Evolutionary conservation across 2,888 invertebrate species (phyloP), one percentile per base, ranked within the genome.

Genomic region (Acanthoscelides obtectus): DNA sequence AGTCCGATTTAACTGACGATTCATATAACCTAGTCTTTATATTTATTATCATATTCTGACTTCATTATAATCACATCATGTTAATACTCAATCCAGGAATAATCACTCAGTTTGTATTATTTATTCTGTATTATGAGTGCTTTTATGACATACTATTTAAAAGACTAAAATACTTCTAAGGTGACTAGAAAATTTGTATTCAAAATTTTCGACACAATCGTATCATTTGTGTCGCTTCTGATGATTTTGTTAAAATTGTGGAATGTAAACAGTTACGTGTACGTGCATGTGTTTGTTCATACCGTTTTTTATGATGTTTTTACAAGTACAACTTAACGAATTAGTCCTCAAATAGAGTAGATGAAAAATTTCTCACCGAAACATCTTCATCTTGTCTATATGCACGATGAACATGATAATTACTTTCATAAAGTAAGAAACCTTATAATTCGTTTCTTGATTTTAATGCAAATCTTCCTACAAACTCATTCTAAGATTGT

Each of bases 21-120:
- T 72, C 69, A 75, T 75, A 70, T 71, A 71, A 74, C 75, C 77
- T 78, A 77, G 77, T 77, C 78, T 72, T 25, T 72, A 71, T 76
- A 76, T 75, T 75, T 71, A 72, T 72, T 74, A 70, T 73, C 69
- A 70, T 70, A 67, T 67, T 71, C 64, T 74, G 72, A 73, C 65
- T 68, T 71, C 71, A 73, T 72, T 70, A 68, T 70, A 22, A 71
- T 67, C 45, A 67, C 71, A 69, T 66, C 64, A 73, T 72, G 69
- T 69, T 69, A 76, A 76, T 76, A 76, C 76, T 76, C 76, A 75
- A 73, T 21, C 17, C 45, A 45, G 45, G 45, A 45, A 45, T 45
- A 45, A 3, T 6, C 45, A 45, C 1, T 45, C 5, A 12, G 12
- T 45, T 45, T 45, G 12, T 6, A 12, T 45, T 45, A 45, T 45